These are phyloP conservation scores for Numenius arquata DNA, from an alignment of 2,113 vertebrate genomes.

Conservation along the genomic window DNA sequence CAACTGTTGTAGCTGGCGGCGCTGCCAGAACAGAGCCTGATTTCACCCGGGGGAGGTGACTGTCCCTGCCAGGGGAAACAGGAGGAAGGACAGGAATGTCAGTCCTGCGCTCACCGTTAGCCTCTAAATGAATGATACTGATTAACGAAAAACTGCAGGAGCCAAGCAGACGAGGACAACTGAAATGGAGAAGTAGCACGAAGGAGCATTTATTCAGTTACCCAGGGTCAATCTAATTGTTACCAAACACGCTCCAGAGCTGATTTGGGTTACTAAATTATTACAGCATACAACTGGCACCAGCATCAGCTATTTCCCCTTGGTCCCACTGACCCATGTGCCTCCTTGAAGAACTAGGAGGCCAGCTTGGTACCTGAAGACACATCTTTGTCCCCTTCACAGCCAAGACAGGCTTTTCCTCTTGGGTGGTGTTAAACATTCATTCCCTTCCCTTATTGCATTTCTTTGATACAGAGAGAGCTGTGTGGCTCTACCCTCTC, in stretches of 20 bases:
- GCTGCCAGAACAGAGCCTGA: not conserved
- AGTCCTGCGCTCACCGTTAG: not conserved
- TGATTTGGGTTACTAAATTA: not conserved
- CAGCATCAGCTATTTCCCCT: not conserved
- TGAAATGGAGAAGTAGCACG: not conserved
- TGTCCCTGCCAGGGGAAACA: not conserved
- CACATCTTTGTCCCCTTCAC: not conserved
- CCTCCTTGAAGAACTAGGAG: not conserved
- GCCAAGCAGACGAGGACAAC: not conserved
- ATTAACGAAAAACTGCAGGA: not conserved
- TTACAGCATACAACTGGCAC: not conserved
- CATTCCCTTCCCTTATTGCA: not conserved
- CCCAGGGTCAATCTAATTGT: not conserved
- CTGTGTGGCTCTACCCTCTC: not conserved
- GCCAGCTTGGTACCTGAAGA: not conserved
- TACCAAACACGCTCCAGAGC: not conserved
- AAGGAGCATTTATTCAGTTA: not conserved
- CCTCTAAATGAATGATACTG: not conserved
- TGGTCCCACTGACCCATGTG: not conserved
- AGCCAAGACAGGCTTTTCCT: not conserved
- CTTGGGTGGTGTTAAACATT: not conserved
- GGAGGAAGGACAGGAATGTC: not conserved
- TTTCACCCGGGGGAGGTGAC: not conserved
- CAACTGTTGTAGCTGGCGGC: not conserved
- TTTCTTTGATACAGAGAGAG: not conserved